Evolutionary conservation across 2,888 invertebrate genomes (phyloP), one percentile per base, ranked within the genome.

Genomic region (Drosophila hamatofila): DNA sequence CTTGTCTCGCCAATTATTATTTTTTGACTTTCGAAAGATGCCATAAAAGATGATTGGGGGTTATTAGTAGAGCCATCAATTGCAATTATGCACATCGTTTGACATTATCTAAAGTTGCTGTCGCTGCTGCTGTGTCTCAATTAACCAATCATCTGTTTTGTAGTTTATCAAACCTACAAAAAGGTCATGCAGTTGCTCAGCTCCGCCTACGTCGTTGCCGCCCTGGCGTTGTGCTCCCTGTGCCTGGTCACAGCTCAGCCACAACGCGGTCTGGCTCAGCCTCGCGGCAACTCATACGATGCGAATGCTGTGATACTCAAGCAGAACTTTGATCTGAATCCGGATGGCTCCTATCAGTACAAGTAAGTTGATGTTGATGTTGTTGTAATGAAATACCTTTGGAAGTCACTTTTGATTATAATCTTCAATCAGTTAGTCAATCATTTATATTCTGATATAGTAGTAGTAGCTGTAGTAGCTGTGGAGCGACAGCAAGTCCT

Each of bases 301-400:
- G 92, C 91, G 62, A 93, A 93, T 81, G 93, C 94, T 41, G 94
- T 94, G 59, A 94, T 94, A 80, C 81, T 94, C 57, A 93, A 93
- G 82, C 93, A 93, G 74, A 92, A 91, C 75, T 94, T 93, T 67
- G 94, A 94, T 80, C 91, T 93, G 58, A 94, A 93, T 88, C 93
- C 93, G 67, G 93, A 93, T 83, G 94, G 94, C 71, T 94, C 94
- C 55, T 94, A 94, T 81, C 92, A 92, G 54, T 94, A 94, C 91
- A 93, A 93, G 94, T 94, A 74, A 92, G 92, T 92, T 92, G 12
- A 3, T 5, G 11, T 3, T 30, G 9, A 30, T 18, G 7, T 3
- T 37, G 2, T n/a, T 21, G 14, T 6, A 23, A 4, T 5, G 9
- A 33, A 12, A 49, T 18, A 11, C 9, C 2, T 18, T 6, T 44